phyloP scores from a whole-genome alignment of 2,888 invertebrate species.

The Anagyrus pseudococci region DNA sequence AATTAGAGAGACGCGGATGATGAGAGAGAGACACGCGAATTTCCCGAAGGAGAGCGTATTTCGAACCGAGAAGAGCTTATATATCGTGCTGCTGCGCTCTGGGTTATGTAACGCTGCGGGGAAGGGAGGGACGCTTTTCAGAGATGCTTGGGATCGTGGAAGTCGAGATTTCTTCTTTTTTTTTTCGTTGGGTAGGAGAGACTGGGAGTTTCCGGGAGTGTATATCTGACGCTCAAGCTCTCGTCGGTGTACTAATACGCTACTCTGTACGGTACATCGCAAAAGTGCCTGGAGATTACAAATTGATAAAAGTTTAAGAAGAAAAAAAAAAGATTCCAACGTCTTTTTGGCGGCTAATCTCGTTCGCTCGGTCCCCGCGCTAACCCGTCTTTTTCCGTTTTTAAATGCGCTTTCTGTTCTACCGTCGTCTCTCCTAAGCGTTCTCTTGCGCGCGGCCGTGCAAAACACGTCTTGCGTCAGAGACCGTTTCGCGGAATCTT shows the following conservation, averaged over 20 bases:
- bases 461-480: conserved; percentile 29
- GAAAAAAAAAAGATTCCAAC: not conserved
- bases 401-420: not conserved
- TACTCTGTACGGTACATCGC: too few species aligned
- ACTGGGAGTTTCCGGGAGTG: too few species aligned
- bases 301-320: not conserved
- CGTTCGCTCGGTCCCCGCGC: not conserved
- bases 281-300: not conserved
- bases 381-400: not conserved
- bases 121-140: too few species aligned
- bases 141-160: too few species aligned
- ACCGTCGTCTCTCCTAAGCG: not conserved
- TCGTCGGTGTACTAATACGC: too few species aligned
- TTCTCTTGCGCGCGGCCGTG: not conserved
- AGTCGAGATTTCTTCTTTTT: too few species aligned
- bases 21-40: not conserved
- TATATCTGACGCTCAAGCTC: too few species aligned
- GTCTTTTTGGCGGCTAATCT: not conserved
- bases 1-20: not conserved
- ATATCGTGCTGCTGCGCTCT: too few species aligned
- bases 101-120: too few species aligned
- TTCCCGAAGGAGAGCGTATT: too few species aligned
- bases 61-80: too few species aligned
- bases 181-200: too few species aligned
- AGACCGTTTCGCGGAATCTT: conserved; percentile 29